These are phyloP conservation scores for Chamaetylas fuelleborni DNA, from an alignment of 2,113 vertebrate genomes.

Conservation along the genomic window DNA sequence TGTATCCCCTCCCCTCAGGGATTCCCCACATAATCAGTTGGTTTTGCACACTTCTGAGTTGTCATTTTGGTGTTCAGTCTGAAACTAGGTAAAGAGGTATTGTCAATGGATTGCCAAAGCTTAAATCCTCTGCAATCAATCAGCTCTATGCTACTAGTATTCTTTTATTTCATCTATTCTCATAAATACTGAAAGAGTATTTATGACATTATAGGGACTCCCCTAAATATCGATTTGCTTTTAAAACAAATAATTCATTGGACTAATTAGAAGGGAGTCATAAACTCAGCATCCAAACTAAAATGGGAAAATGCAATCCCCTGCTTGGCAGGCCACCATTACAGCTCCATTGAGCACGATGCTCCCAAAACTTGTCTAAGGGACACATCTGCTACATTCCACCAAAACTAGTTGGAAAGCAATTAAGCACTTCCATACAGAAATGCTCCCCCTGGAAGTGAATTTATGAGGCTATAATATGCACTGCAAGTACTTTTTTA, in stretches of 20 bases:
- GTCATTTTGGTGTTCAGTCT: not conserved
- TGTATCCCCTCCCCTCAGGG: not conserved
- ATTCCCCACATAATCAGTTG: not conserved
- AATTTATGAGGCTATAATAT: not conserved
- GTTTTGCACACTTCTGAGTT: not conserved
- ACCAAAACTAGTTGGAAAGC: not conserved
- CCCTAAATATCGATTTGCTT: not conserved
- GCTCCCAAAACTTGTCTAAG: not conserved
- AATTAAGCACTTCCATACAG: constrained; percentile 11
- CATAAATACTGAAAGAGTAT: not conserved
- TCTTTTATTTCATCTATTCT: not conserved
- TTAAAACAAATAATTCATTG: not conserved
- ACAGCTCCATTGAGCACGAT: not conserved
- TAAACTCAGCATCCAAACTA: not conserved
- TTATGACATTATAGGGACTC: not conserved
- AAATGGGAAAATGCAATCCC: not conserved
- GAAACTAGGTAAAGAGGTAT: not conserved
- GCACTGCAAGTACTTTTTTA: not conserved
- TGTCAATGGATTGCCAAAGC: not conserved
- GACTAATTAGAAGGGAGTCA: not conserved
- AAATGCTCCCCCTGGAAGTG: not conserved
- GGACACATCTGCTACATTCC: not conserved
- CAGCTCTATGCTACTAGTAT: not conserved
- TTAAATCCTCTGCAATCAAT: not conserved
- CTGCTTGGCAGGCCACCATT: not conserved